Conservation (phyloP, 2,888 invertebrate species). For the Oxytorus armatus region DNA sequence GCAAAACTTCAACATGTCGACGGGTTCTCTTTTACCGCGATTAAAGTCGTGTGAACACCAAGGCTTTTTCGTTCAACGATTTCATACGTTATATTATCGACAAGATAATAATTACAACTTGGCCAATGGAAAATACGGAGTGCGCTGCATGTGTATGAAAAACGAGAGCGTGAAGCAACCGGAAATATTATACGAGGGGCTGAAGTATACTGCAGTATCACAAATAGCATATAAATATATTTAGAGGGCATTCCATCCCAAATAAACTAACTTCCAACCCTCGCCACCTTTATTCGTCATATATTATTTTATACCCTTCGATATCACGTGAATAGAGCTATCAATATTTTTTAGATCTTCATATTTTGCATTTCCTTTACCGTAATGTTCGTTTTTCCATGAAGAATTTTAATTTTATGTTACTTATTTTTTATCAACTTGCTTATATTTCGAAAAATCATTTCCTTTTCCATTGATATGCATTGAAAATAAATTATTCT, state of each 20-base stretch:
- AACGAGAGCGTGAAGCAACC: conserved; percentile 7
- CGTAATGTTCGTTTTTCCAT: too few relatives aligned
- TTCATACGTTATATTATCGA: conserved; percentile 17
- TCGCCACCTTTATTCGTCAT: too few relatives aligned
- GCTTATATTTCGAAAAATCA: not conserved
- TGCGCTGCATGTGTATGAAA: not conserved
- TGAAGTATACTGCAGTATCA: conserved; percentile 9
- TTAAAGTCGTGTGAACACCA: conserved; percentile 7
- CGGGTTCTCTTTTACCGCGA: conserved; percentile 37
- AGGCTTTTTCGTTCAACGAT: not conserved
- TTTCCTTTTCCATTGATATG: not conserved
- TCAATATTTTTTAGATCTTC: not conserved
- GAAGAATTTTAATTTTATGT: too few relatives aligned
- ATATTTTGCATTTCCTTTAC: too few relatives aligned
- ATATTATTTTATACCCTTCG: too few relatives aligned
- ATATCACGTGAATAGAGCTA: too few relatives aligned
- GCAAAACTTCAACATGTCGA: conserved; percentile 87
- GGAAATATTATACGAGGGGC: conserved; percentile 4
- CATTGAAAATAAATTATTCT: too few relatives aligned
- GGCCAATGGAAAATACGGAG: not conserved
- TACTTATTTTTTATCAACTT: too few relatives aligned
- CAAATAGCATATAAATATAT: not conserved
- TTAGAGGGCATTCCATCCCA: not conserved
- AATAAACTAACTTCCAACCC: too few relatives aligned
- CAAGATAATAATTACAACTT: conserved; percentile 14